Conservation (phyloP, 2,797 vertebrate species). For the Phalloptychus januarius region DNA sequence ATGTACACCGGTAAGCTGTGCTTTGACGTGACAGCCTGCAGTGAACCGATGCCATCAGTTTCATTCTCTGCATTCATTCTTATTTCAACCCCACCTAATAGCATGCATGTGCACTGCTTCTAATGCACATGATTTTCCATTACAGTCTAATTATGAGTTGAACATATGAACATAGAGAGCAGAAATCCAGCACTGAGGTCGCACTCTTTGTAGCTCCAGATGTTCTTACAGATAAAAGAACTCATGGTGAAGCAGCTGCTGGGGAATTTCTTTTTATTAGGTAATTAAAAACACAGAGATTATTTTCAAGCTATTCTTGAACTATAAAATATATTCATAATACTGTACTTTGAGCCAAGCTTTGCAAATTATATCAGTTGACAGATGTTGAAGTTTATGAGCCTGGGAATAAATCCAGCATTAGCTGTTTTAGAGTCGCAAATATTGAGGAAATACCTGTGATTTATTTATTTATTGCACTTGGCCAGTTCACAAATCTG, state of each 20-base stretch:
- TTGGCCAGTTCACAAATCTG: background rate
- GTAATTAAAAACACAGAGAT: background rate
- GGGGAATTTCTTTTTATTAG: background rate
- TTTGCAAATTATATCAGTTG: background rate
- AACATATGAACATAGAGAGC: background rate
- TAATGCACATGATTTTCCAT: background rate
- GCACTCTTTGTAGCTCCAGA: background rate
- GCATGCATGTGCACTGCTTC: conserved; percentile 4
- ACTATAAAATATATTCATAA: background rate
- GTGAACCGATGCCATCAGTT: background rate
- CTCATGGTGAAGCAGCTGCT: background rate
- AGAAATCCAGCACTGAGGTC: background rate
- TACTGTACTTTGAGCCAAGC: background rate
- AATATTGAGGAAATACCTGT: background rate
- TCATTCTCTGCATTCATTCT: conserved; percentile 4
- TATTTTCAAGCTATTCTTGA: background rate
- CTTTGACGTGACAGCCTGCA: conserved; percentile 40
- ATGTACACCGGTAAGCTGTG: conserved; percentile 94
- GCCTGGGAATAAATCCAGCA: background rate
- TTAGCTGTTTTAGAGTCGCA: background rate
- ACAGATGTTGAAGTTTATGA: background rate
- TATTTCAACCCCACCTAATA: background rate
- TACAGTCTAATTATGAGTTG: background rate
- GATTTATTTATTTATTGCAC: background rate
- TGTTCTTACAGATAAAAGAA: background rate